phyloP scores from a whole-genome alignment of 35 echinoderm and acorn worm species.

The Heliocidaris erythrogramma region DNA sequence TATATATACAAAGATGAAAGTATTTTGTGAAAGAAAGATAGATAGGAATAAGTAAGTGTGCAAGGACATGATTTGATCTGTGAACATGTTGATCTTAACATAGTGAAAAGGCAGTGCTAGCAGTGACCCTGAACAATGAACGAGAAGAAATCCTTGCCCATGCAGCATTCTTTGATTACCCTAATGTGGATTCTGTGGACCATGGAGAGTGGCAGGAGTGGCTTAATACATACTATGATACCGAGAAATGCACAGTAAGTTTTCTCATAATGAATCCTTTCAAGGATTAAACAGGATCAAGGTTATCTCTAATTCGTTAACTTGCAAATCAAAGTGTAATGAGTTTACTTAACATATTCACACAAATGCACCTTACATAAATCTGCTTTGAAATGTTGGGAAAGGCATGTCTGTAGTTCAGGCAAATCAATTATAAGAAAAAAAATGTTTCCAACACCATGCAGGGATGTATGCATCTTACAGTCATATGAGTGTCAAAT shows the following conservation, averaged over 20 bases:
- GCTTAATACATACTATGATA: conserved; percentile 77
- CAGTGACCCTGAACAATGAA: conserved; percentile 95
- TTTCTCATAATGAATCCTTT: background rate
- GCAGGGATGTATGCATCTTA: background rate
- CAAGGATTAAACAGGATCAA: no score
- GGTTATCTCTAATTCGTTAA: no score
- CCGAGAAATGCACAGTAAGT: conserved; percentile 79
- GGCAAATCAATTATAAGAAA: background rate
- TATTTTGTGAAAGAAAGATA: background rate
- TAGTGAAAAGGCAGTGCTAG: conserved; percentile 96
- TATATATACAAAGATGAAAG: background rate
- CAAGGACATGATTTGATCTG: background rate
- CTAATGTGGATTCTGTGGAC: conserved; percentile 80
- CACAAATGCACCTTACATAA: no score
- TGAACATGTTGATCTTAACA: background rate
- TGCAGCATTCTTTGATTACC: conserved; percentile 99
- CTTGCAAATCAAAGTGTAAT: no score
- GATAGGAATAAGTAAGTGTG: background rate
- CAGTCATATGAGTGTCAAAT: background rate
- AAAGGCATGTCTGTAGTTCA: background rate
- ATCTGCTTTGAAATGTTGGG: no score
- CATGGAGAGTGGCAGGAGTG: conserved; percentile 85
- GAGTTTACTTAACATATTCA: no score
- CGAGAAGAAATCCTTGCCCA: conserved; percentile 88
- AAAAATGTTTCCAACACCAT: background rate